Evolutionary conservation across 2,888 invertebrate genomes (phyloP).

Genomic region (Dicyrtoma fusca): DNA sequence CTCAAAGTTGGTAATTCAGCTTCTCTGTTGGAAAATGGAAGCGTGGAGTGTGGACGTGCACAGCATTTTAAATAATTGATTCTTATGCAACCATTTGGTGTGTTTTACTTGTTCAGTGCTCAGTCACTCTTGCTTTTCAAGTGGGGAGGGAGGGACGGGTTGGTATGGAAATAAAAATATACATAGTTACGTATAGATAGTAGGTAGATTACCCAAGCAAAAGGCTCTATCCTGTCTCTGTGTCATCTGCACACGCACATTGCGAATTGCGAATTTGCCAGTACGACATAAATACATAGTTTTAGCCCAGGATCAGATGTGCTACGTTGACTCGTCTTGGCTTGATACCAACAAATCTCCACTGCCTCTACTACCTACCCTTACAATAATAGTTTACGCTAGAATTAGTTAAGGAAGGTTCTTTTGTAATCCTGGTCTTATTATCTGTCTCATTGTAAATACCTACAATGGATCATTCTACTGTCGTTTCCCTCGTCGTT

Average conservation of each 20-base stretch:
- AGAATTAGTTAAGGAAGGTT: conserved; percentile 8
- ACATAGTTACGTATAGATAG: too few relatives aligned
- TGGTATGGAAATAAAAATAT: too few relatives aligned
- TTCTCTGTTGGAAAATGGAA: too few relatives aligned
- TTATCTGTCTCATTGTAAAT: too few relatives aligned
- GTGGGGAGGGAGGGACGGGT: not conserved
- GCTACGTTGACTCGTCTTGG: too few relatives aligned
- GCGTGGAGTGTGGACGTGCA: not conserved
- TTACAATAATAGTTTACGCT: conserved; percentile 2
- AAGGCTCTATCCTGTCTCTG: not conserved
- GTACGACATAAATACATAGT: not conserved
- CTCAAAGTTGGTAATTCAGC: too few relatives aligned
- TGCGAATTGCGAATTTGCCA: not conserved
- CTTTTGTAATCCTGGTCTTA: not conserved
- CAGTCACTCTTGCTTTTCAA: not conserved
- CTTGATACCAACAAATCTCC: too few relatives aligned
- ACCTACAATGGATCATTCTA: too few relatives aligned
- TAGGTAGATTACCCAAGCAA: too few relatives aligned
- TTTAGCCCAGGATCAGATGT: too few relatives aligned
- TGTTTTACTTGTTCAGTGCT: not conserved
- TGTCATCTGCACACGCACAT: not conserved
- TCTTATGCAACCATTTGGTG: conserved; percentile 8
- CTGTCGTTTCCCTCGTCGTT: too few relatives aligned
- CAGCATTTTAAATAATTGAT: not conserved
- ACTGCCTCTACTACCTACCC: too few relatives aligned